Percentiles rank a stretch among this genome's conserved stretches.
Evolutionary conservation across 2,113 vertebrate genomes (phyloP).

Genomic region (Formicarius rufipectus): DNA sequence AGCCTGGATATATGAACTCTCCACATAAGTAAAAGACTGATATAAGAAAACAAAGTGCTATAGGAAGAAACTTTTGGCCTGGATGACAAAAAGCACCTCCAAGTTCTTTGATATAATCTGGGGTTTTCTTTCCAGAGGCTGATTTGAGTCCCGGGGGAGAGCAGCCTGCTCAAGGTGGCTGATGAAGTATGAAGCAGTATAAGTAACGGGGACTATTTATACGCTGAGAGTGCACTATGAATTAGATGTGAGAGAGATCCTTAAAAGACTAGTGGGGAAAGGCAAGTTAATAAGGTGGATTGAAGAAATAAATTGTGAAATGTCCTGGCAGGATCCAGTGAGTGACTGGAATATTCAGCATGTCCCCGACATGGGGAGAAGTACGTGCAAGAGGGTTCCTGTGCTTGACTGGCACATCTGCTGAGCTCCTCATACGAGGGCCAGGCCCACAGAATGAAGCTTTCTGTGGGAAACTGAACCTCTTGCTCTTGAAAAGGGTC

Average conservation of each 20-base stretch:
- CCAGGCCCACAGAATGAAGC: not conserved
- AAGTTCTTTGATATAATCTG: not conserved
- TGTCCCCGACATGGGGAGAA: rapidly evolving
- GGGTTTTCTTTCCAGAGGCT: not conserved
- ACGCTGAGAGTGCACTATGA: not conserved
- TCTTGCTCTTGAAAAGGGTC: not conserved
- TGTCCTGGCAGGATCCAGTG: not conserved
- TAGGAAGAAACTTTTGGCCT: not conserved
- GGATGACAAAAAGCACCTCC: not conserved
- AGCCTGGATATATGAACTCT: not conserved
- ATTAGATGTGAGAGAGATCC: not conserved
- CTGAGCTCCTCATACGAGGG: not conserved
- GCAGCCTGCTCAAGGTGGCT: not conserved
- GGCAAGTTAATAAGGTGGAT: not conserved
- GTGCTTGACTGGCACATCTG: not conserved
- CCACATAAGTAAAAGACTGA: not conserved
- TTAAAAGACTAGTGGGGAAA: not conserved
- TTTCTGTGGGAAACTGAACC: not conserved
- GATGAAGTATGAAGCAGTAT: not conserved
- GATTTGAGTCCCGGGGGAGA: not conserved
- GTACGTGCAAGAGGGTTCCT: not conserved
- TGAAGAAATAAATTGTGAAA: not conserved
- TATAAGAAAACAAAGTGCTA: not conserved
- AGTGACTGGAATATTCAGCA: rapidly evolving
- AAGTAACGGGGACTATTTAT: not conserved